These are phyloP conservation scores for Chirona hameri DNA, from an alignment of 2,888 invertebrate species.

Conservation along the genomic window DNA sequence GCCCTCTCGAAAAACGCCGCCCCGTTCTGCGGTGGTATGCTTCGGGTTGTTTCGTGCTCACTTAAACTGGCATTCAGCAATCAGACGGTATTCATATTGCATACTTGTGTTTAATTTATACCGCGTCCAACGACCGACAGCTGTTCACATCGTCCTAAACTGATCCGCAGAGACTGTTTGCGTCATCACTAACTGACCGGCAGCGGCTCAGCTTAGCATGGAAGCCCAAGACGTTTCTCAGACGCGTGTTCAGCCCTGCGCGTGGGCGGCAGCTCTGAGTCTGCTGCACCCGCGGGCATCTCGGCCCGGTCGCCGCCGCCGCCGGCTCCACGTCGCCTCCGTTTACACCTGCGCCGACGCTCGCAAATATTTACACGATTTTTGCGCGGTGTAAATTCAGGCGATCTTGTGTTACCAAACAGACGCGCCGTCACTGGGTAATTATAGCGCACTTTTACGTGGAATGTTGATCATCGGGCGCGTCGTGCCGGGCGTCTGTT, in stretches of 20 bases:
- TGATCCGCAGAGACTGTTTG: too few relatives aligned
- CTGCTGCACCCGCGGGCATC: not conserved
- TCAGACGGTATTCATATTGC: not conserved
- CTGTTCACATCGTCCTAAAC: too few relatives aligned
- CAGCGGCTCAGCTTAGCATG: too few relatives aligned
- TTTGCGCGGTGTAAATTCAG: conserved; percentile 2
- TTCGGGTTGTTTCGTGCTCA: not conserved
- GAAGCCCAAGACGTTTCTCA: not conserved
- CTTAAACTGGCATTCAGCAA: too few relatives aligned
- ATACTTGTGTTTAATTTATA: not conserved
- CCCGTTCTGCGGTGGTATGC: not conserved
- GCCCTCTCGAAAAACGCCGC: not conserved
- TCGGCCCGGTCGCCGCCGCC: not conserved
- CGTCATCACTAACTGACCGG: too few relatives aligned
- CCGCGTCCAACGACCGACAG: not conserved
- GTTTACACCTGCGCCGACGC: conserved; percentile 1
- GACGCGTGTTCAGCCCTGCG: not conserved
- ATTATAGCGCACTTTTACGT: not conserved
- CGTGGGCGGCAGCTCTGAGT: not conserved
- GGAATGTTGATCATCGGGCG: conserved; percentile 22
- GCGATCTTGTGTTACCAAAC: conserved; percentile 24
- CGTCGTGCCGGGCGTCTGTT: not conserved
- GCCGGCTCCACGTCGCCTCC: not conserved
- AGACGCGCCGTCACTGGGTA: not conserved
- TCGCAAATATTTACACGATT: conserved; percentile 9